Percentiles rank a stretch among this genome's conserved stretches.
phyloP scores from a whole-genome alignment of 2,888 invertebrate species.

The Xanthia icteritia region DNA sequence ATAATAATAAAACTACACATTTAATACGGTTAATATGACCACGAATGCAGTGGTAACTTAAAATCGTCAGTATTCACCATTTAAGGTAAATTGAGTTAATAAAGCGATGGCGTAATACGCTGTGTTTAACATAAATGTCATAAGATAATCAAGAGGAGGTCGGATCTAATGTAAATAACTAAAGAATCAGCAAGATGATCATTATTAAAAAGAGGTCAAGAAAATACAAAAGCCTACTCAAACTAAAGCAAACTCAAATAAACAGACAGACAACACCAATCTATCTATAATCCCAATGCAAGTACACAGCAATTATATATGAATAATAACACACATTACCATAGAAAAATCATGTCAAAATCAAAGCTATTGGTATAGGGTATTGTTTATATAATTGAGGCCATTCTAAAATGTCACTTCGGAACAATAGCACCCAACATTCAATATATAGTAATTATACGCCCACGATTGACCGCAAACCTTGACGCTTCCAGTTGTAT shows the following conservation, averaged over 20 bases:
- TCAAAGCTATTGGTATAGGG: conserved; percentile 13
- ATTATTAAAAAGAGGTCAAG: background rate
- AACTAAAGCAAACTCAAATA: background rate
- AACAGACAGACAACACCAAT: background rate
- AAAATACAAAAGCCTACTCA: conserved; percentile 1
- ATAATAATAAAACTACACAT: conserved; percentile 67
- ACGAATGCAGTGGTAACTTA: conserved; percentile 25
- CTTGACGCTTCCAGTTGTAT: conserved; percentile 62
- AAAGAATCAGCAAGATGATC: background rate
- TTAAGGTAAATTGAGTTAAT: conserved; percentile 40
- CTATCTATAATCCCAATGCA: background rate
- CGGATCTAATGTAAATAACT: background rate
- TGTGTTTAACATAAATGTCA: background rate
- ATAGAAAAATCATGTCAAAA: conserved; percentile 55
- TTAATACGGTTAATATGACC: conserved; percentile 59
- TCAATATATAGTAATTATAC: conserved; percentile 66
- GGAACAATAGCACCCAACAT: conserved; percentile 63
- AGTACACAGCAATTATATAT: conserved; percentile 6
- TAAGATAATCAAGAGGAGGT: background rate
- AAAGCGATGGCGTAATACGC: conserved; percentile 25
- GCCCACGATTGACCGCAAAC: conserved; percentile 65
- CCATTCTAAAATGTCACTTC: conserved; percentile 64
- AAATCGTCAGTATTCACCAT: conserved; percentile 17
- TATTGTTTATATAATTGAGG: conserved; percentile 65
- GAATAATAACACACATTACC: conserved; percentile 27